Base-by-base conservation (phyloP, 2,888 invertebrate genomes). In the Diarsia mendica region DNA sequence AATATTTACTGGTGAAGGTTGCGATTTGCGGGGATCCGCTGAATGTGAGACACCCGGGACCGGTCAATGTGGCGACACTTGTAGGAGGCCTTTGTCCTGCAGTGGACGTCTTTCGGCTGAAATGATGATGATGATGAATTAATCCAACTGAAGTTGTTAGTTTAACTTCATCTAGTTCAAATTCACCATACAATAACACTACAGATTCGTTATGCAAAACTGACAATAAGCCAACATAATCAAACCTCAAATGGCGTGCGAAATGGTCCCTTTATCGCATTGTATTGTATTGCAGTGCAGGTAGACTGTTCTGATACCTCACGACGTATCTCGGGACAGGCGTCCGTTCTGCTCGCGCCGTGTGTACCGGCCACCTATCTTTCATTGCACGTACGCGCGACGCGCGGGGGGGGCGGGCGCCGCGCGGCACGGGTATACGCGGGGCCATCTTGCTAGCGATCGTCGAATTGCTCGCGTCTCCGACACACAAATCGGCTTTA, bases 341-440 rank as follows among this genome's bases (percentile, higher is more conserved):
- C 92, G 91, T 74, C 79, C 90, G 93, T 89, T 89, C 93, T 89
- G 89, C 78, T 85, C 85, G 49, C 85, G 85, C 88, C 92, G 83
- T 89, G 95, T 95, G 91, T 88, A 91, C 89, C 94, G 91, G 92
- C 90, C 94, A 95, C 95, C 96, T 96, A 96, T 96, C 96, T 96
- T 96, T 96, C 96, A 96, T 96, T 96, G 96, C 96, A 96, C 96
- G 96, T 96, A 96, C 94, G 94, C 93, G 94, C 92, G 91, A 93
- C 90, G 95, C 91, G 95, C 93, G 94, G 94, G 90, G 94, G 93
- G 93, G 94, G 91, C 89, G 91, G 89, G 89, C 92, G 93, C 93
- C 94, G 92, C 92, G 93, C 92, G 92, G 91, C 94, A 92, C 91
- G 93, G 92, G 91, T 93, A 92, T 92, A 93, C 93, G 92, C 94